These are phyloP conservation scores for Synodontis membranacea DNA, from an alignment of 2,113 vertebrate genomes.

Conservation along the genomic window DNA sequence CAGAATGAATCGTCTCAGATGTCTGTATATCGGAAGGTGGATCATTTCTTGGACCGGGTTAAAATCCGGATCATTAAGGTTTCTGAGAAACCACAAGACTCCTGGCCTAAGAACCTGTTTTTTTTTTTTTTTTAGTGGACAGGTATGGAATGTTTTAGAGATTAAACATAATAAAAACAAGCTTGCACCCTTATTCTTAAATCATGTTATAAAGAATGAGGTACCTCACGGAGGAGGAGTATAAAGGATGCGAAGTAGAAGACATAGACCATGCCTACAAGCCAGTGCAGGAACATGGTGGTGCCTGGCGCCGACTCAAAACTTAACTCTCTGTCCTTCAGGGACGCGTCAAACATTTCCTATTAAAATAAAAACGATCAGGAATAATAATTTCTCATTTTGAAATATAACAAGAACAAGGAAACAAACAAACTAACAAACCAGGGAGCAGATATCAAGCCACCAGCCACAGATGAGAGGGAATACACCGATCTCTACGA, in stretches of 20 bases:
- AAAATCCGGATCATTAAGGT: constrained; percentile 96
- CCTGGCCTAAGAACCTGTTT: constrained; percentile 90
- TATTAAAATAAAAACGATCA: constrained; percentile 55
- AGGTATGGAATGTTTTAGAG: neutral
- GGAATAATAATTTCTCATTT: neutral
- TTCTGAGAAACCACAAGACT: constrained; percentile 96
- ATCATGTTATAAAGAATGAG: neutral
- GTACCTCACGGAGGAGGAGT: constrained; percentile 91
- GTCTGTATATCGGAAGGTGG: constrained; percentile 92
- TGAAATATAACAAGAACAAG: too few relatives aligned
- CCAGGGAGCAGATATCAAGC: constrained; percentile 96
- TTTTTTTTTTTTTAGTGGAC: too few relatives aligned
- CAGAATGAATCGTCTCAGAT: constrained; percentile 92
- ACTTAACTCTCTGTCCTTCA: constrained; percentile 90
- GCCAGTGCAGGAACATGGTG: constrained; percentile 97
- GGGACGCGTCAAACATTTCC: constrained; percentile 97
- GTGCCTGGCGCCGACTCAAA: constrained; percentile 94
- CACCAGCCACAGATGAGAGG: constrained; percentile 98
- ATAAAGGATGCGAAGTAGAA: constrained; percentile 99
- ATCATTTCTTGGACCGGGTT: constrained; percentile 99
- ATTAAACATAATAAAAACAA: neutral
- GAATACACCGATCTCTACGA: constrained; percentile 96
- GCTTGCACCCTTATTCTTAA: neutral
- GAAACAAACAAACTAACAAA: constrained; percentile 63
- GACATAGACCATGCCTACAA: constrained; percentile 97